These are phyloP conservation scores for Mastomys coucha DNA, from an alignment of 2,113 vertebrate species.

Conservation along the genomic window DNA sequence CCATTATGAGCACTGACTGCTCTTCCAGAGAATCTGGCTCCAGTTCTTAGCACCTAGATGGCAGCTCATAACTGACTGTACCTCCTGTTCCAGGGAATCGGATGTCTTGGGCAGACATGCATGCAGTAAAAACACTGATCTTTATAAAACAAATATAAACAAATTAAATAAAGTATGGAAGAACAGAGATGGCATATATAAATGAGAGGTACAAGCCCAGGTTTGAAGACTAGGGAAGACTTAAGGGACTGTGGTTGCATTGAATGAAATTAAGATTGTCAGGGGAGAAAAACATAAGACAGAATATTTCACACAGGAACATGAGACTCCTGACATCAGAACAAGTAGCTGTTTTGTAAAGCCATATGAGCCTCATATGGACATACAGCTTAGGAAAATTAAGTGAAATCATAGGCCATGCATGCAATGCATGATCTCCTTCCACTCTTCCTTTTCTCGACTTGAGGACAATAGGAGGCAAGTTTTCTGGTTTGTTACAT, in stretches of 20 bases:
- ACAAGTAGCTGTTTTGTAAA: neutral
- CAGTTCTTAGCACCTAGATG: too few relatives aligned
- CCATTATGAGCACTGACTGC: too few relatives aligned
- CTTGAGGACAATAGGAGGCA: neutral
- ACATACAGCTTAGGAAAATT: neutral
- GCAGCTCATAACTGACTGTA: too few relatives aligned
- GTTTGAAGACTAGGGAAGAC: neutral
- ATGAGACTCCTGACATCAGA: too few relatives aligned
- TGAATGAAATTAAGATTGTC: neutral
- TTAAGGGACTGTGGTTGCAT: neutral
- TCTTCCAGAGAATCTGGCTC: too few relatives aligned
- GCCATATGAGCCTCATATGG: accelerated
- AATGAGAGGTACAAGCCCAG: too few relatives aligned
- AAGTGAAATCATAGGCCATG: neutral
- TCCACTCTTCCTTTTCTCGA: neutral
- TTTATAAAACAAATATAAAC: too few relatives aligned
- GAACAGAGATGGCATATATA: too few relatives aligned
- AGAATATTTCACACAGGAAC: neutral
- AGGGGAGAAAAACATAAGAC: neutral
- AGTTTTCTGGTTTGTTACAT: neutral
- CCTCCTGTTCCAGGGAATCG: too few relatives aligned
- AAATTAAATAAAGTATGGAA: too few relatives aligned
- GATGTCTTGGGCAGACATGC: too few relatives aligned
- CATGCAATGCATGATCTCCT: neutral
- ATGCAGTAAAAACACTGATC: too few relatives aligned